Evolutionary conservation across 2,888 invertebrate species (phyloP), one percentile per base, ranked within the genome.

Genomic region (Nebria brevicollis): DNA sequence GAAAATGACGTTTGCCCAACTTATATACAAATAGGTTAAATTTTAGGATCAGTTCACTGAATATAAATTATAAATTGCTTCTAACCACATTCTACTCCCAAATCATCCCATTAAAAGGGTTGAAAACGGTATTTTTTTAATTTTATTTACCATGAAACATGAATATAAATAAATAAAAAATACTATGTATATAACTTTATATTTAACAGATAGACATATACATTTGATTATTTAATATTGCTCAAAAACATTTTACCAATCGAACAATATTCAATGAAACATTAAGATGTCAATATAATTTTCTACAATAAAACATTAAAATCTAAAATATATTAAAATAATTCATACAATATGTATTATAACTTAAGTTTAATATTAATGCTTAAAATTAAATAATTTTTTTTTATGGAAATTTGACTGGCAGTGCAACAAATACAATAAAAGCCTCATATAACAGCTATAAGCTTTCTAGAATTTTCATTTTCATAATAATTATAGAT

Each of bases 401-500:
- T 11, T 54, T 11, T 54, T 54, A 54, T 54, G 54, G 54, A 54
- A 54, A 6, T 72, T 72, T 41, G 13, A 72, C 41, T 75, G 80
- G 80, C 80, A 80, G 80, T 75, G 80, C 75, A 80, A 80, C 70
- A 75, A 80, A 73, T 74, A 80, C 54, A 42, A 34, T 13, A 68
- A 74, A 66, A 75, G 80, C 80, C 75, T 41, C 70, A 75, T 75
- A 75, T 70, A 72, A 80, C 80, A 75, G 41, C 66, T 41, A 79
- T 42, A 68, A 26, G 26, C 68, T 25, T 25, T 68, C 34, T 68
- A 68, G 13, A 11, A 7, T 11, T 26, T 10, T 68, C n/a, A 68
- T 68, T 20, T 25, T 8, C 34, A 34, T 26, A 68, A 25, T 10
- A 68, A 68, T 25, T 68, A 68, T 68, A 20, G 26, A 26, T 68